These are phyloP conservation scores for Protobothrops mucrosquamatus DNA, from an alignment of 2,113 vertebrate genomes.

Conservation along the genomic window DNA sequence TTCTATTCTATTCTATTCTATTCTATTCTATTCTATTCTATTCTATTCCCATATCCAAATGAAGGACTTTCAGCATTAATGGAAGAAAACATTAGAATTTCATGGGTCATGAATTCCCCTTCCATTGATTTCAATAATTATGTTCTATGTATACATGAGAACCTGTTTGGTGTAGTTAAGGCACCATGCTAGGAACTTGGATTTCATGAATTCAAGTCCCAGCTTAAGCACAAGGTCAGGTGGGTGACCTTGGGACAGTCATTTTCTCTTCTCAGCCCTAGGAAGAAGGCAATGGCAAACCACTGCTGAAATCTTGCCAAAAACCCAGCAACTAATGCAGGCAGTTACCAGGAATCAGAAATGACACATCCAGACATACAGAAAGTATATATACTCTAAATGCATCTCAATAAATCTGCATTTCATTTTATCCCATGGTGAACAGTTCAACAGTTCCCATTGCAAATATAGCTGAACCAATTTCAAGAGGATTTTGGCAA, in stretches of 20 bases:
- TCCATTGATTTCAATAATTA: neutral
- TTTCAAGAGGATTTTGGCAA: neutral
- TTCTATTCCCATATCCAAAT: neutral
- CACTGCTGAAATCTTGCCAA: neutral
- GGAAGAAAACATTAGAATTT: neutral
- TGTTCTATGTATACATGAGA: neutral
- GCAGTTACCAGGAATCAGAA: neutral
- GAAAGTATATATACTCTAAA: neutral
- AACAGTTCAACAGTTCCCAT: neutral
- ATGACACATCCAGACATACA: neutral
- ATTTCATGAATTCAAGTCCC: neutral
- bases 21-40: too few species aligned
- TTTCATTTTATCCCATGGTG: neutral
- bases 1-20: too few species aligned
- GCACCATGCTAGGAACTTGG: neutral
- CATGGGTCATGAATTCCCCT: neutral
- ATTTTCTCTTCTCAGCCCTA: neutral
- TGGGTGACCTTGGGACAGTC: neutral
- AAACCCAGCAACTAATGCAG: neutral
- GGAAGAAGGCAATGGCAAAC: neutral
- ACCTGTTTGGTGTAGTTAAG: neutral
- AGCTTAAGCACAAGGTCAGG: neutral
- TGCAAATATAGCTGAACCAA: neutral
- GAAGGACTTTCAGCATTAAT: neutral
- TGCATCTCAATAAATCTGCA: neutral